Evolutionary conservation across 1,140 invertebrate species (phyloP), one percentile per base, ranked within the genome.

Genomic region (Scaptodrosophila lebanonensis): DNA sequence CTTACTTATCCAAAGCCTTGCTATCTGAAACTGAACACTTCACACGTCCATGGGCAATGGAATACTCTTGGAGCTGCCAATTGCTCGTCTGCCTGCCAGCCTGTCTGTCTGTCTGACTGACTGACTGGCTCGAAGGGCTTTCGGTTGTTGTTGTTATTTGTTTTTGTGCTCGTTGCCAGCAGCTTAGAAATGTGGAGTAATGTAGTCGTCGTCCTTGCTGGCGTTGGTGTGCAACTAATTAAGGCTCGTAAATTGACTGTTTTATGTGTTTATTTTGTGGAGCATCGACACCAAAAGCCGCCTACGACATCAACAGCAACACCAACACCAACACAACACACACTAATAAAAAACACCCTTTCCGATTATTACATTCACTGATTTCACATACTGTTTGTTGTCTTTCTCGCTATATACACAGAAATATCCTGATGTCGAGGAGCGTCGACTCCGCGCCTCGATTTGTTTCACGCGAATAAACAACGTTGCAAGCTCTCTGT

Each of bases 381-480:
- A 39, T 18, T 50, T 30, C 63, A 48, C 69, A 58, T 57, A 62
- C 58, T 58, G 30, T 38, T 45, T 39, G 39, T 27, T 38, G 22
- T 45, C 17, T 39, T 48, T 51, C 32, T 38, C 39, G 53, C 43
- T 50, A 42, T n/a, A n/a, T n/a, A n/a, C n/a, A n/a, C 18, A 16
- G n/a, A 20, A 25, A 13, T 30, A 30, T 7, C 22, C 29, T 15
- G 20, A 15, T 16, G n/a, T 39, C 32, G 53, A 48, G 45, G 22
- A 17, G 27, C 49, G 45, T 45, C 54, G 56, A 42, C 66, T 52
- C 50, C 11, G 35, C 9, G 47, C 49, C 51, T 73, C 66, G 45
- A 82, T 70, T 82, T 82, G 75, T 67, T 82, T 70, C 75, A 82
- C 69, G 58, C 75, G 69, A 82, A 72, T 82, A 82, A 82, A 82